These are phyloP conservation scores for Bombylius discolor DNA, from an alignment of 2,888 invertebrate genomes.

Conservation along the genomic window DNA sequence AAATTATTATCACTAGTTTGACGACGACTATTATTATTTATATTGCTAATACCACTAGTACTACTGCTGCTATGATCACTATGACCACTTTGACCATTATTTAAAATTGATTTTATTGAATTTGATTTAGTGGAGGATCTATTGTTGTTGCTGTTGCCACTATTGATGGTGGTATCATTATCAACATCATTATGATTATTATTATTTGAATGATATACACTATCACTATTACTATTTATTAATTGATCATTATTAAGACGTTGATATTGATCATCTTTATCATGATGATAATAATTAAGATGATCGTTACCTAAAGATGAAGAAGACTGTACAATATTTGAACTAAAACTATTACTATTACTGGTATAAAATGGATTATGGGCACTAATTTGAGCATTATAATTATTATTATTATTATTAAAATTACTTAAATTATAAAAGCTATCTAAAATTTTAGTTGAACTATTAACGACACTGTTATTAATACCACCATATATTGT, in stretches of 20 bases:
- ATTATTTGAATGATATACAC: background rate
- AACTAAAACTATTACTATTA: too few species aligned
- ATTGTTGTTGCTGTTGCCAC: background rate
- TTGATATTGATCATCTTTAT: too few species aligned
- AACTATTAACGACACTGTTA: constrained; percentile 18
- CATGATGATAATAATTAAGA: too few species aligned
- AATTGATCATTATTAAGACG: background rate
- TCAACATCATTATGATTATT: background rate
- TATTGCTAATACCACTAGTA: too few species aligned
- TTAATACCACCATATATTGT: constrained; percentile 16
- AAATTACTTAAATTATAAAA: constrained; percentile 19
- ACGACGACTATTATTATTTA: background rate
- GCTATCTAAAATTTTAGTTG: constrained; percentile 1
- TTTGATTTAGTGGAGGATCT: background rate
- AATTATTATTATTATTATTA: background rate
- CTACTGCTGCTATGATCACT: background rate
- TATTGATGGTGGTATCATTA: background rate
- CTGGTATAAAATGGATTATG: too few species aligned
- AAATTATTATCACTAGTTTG: too few species aligned
- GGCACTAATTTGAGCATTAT: background rate
- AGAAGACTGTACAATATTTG: too few species aligned
- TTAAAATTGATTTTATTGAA: background rate
- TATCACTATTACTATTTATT: background rate
- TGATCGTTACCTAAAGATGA: too few species aligned
- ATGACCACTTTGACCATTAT: background rate